These are phyloP conservation scores for Arctocebus calabarensis DNA, from an alignment of 2,797 vertebrate genomes.

Conservation along the genomic window DNA sequence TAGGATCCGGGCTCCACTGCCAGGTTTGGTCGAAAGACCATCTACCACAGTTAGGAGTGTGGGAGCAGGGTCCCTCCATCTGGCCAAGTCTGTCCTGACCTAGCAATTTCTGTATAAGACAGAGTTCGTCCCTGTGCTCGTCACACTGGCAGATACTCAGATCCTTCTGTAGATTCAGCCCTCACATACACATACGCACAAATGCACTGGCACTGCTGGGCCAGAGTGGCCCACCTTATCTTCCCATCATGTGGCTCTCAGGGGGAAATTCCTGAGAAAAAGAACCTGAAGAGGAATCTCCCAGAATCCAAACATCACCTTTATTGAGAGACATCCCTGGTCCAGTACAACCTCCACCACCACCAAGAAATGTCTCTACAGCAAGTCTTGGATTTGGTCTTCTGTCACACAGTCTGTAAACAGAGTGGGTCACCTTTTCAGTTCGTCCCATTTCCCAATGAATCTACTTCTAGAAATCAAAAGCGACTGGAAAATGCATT, in stretches of 20 bases:
- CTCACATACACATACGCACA: not conserved
- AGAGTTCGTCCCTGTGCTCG: not conserved
- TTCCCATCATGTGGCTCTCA: not conserved
- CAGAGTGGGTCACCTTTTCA: not conserved
- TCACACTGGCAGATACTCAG: not conserved
- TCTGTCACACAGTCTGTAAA: not conserved
- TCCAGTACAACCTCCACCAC: not conserved
- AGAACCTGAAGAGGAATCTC: not conserved
- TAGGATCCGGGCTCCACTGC: not conserved
- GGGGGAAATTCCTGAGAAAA: not conserved
- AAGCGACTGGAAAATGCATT: not conserved
- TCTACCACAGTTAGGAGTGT: not conserved
- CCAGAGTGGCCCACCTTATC: not conserved
- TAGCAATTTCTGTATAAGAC: not conserved
- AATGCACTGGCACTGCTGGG: not conserved
- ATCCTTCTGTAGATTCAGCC: not conserved
- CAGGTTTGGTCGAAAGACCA: not conserved
- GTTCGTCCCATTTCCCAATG: not conserved
- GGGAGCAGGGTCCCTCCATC: not conserved
- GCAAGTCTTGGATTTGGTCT: not conserved
- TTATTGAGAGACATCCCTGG: not conserved
- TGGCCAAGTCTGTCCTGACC: not conserved
- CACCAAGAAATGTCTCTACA: not conserved
- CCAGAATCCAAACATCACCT: not conserved
- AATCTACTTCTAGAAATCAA: conserved; percentile 12